Conservation (phyloP, 2,797 vertebrate genomes). For the Heteromormyrus szaboi region DNA sequence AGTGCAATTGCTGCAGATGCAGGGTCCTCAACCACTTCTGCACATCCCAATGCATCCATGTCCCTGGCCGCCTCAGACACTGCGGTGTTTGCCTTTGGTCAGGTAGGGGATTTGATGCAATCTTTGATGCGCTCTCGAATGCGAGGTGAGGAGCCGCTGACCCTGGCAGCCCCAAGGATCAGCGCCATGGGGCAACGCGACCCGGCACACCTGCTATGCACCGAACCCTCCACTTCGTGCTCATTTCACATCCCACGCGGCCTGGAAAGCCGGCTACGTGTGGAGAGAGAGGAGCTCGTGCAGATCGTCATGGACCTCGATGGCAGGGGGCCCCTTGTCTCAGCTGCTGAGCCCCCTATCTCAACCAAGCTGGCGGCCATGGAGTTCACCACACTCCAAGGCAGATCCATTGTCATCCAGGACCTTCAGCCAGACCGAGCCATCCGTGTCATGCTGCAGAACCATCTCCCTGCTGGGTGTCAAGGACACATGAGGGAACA, state of each 20-base stretch:
- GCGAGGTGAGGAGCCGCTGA: conserved; percentile 44
- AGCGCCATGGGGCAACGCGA: conserved; percentile 47
- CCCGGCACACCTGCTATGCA: conserved; percentile 55
- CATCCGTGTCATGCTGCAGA: conserved; percentile 58
- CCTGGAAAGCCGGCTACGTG: conserved; percentile 46
- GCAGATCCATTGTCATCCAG: conserved; percentile 50
- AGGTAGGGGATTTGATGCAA: conserved; percentile 51
- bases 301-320: conserved; percentile 59
- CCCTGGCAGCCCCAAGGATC: conserved; percentile 50
- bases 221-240: conserved; percentile 32
- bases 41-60: neutral
- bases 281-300: conserved; percentile 51
- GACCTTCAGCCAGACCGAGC: conserved; percentile 53
- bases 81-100: conserved; percentile 44
- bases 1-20: conserved; percentile 50
- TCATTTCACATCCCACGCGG: conserved; percentile 55
- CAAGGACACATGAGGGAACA: neutral
- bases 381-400: conserved; percentile 61
- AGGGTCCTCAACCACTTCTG: conserved; percentile 15
- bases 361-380: conserved; percentile 63
- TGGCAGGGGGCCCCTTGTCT: conserved; percentile 35
- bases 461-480: conserved; percentile 21
- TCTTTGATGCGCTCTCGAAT: conserved; percentile 49
- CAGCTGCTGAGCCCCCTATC: conserved; percentile 49
- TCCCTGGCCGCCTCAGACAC: conserved; percentile 25